Conservation (phyloP, 2,797 vertebrate species). For the Atherinosoma microstoma region DNA sequence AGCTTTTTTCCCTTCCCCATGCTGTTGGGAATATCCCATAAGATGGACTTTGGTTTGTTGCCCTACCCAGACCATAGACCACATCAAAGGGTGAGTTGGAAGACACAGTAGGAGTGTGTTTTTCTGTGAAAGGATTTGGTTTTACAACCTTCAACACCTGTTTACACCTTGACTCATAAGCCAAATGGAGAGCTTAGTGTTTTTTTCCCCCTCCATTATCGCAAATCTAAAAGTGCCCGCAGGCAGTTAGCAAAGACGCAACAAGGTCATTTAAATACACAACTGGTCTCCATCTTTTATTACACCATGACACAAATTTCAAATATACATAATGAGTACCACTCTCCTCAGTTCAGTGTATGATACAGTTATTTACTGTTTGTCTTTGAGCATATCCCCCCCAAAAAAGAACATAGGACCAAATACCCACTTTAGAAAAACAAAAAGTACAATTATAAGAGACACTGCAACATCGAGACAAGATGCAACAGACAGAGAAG, state of each 20-base stretch:
- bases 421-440: slow-evolving; percentile 81
- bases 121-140: slow-evolving; percentile 45
- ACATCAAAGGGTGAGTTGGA: slow-evolving; percentile 61
- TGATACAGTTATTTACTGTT: slow-evolving; percentile 92
- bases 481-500: slow-evolving; percentile 79
- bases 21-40: slow-evolving; percentile 68
- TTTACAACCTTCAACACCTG: slow-evolving; percentile 79
- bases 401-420: slow-evolving; percentile 64
- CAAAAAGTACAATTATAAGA: slow-evolving; percentile 73
- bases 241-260: slow-evolving; percentile 15
- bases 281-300: slow-evolving; percentile 93
- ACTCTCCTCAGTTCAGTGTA: slow-evolving; percentile 89
- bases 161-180: slow-evolving; percentile 48
- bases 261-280: slow-evolving; percentile 89
- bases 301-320: slow-evolving; percentile 95
- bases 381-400: slow-evolving; percentile 81
- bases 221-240: not conserved
- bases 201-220: slow-evolving; percentile 2
- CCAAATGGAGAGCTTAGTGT: not conserved
- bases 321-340: slow-evolving; percentile 97
- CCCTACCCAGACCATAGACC: slow-evolving; percentile 45
- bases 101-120: slow-evolving; percentile 28
- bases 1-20: slow-evolving; percentile 24
- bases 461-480: slow-evolving; percentile 89
- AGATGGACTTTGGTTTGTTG: slow-evolving; percentile 79